Percentiles rank a stretch among this genome's conserved stretches.
phyloP scores from a whole-genome alignment of 1,140 invertebrate genomes.

The Parapsyche elsis region DNA sequence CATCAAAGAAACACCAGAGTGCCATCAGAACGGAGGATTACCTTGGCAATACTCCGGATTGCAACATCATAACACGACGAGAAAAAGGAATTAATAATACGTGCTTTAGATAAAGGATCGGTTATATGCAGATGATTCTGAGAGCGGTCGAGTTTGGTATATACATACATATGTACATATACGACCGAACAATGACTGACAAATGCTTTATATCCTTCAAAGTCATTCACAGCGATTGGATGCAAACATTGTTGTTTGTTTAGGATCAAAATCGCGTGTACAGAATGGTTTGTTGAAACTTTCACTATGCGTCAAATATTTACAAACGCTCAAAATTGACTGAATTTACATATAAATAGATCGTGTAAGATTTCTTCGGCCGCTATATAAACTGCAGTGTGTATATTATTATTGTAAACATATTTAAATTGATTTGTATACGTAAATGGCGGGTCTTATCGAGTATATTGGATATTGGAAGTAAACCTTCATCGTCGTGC shows the following conservation, averaged over 20 bases:
- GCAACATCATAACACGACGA: background rate
- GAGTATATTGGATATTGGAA: background rate
- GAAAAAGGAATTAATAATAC: background rate
- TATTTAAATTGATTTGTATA: no score
- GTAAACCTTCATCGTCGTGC: background rate
- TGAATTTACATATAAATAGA: no score
- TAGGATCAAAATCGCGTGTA: constrained; percentile 5
- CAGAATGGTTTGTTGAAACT: constrained; percentile 13
- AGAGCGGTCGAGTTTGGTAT: no score
- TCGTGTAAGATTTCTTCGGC: no score
- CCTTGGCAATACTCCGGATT: background rate
- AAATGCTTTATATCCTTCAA: background rate
- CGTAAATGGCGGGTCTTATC: no score
- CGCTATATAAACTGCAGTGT: no score
- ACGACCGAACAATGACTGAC: background rate
- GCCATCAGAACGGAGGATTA: background rate
- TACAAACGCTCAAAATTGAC: background rate
- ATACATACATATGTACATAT: background rate
- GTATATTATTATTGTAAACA: no score
- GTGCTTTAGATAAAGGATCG: no score
- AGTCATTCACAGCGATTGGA: constrained; percentile 18
- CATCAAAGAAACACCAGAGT: background rate
- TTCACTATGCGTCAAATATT: constrained; percentile 25
- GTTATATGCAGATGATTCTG: no score
- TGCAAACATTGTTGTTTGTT: constrained; percentile 23